A percentile compares a stretch with the other conserved stretches of the same genome.
phyloP scores from a whole-genome alignment of 35 echinoderm and acorn worm genomes.

The Diadema setosum region DNA sequence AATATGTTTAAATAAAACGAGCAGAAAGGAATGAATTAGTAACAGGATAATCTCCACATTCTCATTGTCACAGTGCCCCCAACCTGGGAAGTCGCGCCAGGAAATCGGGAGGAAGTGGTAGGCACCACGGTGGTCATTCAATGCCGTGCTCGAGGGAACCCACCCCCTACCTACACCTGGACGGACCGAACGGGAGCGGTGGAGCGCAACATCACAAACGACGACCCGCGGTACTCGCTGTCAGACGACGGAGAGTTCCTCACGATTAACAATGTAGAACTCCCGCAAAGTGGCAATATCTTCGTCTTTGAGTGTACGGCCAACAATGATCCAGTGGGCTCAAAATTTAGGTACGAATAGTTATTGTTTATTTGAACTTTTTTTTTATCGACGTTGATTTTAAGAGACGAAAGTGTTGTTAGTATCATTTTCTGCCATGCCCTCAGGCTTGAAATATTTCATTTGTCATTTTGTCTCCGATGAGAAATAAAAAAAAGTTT shows the following conservation, averaged over 20 bases:
- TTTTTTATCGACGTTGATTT: too few relatives aligned
- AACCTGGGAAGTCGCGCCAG: not conserved
- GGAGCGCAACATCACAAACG: not conserved
- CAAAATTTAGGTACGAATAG: not conserved
- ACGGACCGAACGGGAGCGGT: not conserved
- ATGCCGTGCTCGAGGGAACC: not conserved
- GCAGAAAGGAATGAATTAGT: too few relatives aligned
- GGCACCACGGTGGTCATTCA: not conserved
- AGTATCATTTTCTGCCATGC: too few relatives aligned
- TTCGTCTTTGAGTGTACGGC: not conserved
- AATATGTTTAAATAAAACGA: too few relatives aligned
- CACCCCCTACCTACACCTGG: not conserved
- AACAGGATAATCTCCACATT: too few relatives aligned
- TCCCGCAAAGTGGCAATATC: not conserved
- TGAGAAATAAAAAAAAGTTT: not conserved
- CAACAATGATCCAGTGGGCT: not conserved
- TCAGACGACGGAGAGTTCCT: not conserved
- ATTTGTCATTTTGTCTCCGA: not conserved
- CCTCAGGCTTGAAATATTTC: too few relatives aligned
- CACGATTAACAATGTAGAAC: not conserved
- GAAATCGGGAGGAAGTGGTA: not conserved
- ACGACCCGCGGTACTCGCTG: not conserved
- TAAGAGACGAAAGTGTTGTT: too few relatives aligned
- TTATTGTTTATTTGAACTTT: too few relatives aligned
- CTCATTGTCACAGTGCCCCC: not conserved